A percentile compares a stretch with the other conserved stretches of the same genome.
These are phyloP conservation scores for Araneus ventricosus DNA, from an alignment of 1,140 invertebrate genomes.

Conservation along the genomic window DNA sequence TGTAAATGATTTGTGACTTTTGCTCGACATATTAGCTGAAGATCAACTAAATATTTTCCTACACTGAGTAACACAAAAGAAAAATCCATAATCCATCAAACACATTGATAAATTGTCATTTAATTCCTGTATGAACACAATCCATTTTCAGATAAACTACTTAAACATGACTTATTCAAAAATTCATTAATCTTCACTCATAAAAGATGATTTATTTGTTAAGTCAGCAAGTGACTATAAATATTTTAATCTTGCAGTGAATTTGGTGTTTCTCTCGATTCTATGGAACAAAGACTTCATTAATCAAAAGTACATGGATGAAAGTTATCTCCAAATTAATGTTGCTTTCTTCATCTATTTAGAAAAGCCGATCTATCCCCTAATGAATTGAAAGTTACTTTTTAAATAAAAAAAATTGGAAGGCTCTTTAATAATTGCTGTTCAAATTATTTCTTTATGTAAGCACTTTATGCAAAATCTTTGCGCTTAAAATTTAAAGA, in stretches of 20 bases:
- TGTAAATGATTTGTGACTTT: too few relatives aligned
- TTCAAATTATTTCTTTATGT: too few relatives aligned
- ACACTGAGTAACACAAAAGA: neutral
- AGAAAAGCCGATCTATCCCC: neutral
- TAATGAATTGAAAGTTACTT: neutral
- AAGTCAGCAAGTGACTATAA: neutral
- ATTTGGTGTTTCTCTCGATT: neutral
- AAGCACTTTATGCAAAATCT: too few relatives aligned
- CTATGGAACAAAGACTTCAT: neutral
- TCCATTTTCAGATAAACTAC: conserved; percentile 4
- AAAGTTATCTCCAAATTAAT: neutral
- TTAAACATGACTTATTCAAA: neutral
- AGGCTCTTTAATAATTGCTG: too few relatives aligned
- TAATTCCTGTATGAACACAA: neutral
- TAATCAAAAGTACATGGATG: neutral
- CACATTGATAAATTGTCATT: neutral
- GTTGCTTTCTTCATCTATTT: neutral
- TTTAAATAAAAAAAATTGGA: neutral
- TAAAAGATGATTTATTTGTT: conserved; percentile 27
- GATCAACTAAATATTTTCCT: neutral
- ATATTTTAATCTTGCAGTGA: conserved; percentile 21
- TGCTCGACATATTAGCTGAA: too few relatives aligned
- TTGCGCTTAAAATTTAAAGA: too few relatives aligned
- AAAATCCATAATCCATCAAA: neutral
- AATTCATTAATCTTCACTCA: conserved; percentile 13